These are phyloP conservation scores for Poeciliopsis infans DNA, from an alignment of 2,797 vertebrate genomes.

Conservation along the genomic window DNA sequence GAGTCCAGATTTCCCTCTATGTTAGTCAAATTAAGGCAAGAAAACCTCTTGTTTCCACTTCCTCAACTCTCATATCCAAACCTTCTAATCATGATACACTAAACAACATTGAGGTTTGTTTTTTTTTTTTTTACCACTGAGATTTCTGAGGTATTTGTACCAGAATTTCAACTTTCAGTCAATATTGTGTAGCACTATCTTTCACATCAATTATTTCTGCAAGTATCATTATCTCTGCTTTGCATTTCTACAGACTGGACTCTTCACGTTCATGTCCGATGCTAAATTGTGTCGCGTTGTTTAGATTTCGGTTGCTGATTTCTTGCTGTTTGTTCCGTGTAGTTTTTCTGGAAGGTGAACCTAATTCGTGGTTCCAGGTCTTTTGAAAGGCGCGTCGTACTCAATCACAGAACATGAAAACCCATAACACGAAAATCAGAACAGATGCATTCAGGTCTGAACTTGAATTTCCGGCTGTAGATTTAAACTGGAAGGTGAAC, in stretches of 20 bases:
- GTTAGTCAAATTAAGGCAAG: slow-evolving; percentile 23
- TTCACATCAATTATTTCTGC: background rate
- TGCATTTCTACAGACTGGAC: background rate
- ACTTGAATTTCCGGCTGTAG: background rate
- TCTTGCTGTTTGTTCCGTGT: background rate
- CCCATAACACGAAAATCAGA: background rate
- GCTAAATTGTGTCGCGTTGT: background rate
- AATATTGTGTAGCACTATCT: background rate
- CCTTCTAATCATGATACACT: slow-evolving; percentile 90
- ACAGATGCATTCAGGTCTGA: background rate
- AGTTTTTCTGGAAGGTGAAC: background rate
- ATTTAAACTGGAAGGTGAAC: no score
- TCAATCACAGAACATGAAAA: background rate
- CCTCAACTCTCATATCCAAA: slow-evolving; percentile 63
- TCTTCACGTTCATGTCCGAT: background rate
- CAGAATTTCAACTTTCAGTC: background rate
- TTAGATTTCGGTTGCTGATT: background rate
- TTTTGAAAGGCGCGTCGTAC: background rate
- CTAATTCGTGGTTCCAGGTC: background rate
- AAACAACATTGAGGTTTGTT: slow-evolving; percentile 70
- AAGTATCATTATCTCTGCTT: no score
- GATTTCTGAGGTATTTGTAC: background rate
- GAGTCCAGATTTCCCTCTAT: slow-evolving; percentile 28
- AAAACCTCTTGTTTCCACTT: slow-evolving; percentile 55
- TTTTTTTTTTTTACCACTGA: background rate